Percentiles rank a stretch among this genome's conserved stretches.
phyloP scores from a whole-genome alignment of 2,797 vertebrate species.

The Odontamblyopus lacepedii region DNA sequence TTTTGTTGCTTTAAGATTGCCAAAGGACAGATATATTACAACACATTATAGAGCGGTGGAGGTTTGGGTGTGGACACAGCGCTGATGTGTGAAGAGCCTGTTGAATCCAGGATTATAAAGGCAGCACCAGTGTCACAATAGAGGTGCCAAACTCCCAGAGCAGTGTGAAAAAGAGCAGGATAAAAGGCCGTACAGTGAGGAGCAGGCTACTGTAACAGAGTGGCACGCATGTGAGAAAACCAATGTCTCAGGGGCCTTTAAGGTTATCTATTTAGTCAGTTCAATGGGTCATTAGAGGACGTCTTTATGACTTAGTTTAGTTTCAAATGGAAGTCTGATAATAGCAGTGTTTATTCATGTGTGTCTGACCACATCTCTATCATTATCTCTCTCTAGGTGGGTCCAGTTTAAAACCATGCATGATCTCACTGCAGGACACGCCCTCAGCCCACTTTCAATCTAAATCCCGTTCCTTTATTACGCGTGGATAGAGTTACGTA shows the following conservation, averaged over 20 bases:
- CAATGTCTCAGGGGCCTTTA: slow-evolving; percentile 27
- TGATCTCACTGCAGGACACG: slow-evolving; percentile 53
- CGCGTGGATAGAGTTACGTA: slow-evolving; percentile 43
- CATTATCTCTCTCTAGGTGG: slow-evolving; percentile 16
- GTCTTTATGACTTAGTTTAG: slow-evolving; percentile 11
- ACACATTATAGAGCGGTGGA: slow-evolving; percentile 22
- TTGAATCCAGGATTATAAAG: slow-evolving; percentile 54
- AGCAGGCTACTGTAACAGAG: slow-evolving; percentile 40
- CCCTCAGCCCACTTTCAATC: slow-evolving; percentile 50
- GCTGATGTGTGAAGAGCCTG: slow-evolving; percentile 66
- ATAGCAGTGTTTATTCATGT: slow-evolving; percentile 6
- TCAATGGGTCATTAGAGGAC: slow-evolving; percentile 27
- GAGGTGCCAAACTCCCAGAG: slow-evolving; percentile 55
- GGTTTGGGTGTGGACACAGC: slow-evolving; percentile 42
- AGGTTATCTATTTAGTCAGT: slow-evolving; percentile 26
- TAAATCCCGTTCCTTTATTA: slow-evolving; percentile 54
- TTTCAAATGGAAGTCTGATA: slow-evolving; percentile 3
- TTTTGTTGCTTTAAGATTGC: not conserved
- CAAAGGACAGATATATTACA: slow-evolving; percentile 23
- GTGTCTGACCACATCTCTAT: slow-evolving; percentile 22
- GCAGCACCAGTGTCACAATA: slow-evolving; percentile 49
- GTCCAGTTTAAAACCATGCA: slow-evolving; percentile 31
- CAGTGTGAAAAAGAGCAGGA: slow-evolving; percentile 56
- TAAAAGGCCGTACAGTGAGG: slow-evolving; percentile 53
- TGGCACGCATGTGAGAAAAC: slow-evolving; percentile 41